A percentile compares a stretch with the other conserved stretches of the same genome.
phyloP scores from a whole-genome alignment of 64 coral and sea anemone genomes.

The Montipora foliosa region DNA sequence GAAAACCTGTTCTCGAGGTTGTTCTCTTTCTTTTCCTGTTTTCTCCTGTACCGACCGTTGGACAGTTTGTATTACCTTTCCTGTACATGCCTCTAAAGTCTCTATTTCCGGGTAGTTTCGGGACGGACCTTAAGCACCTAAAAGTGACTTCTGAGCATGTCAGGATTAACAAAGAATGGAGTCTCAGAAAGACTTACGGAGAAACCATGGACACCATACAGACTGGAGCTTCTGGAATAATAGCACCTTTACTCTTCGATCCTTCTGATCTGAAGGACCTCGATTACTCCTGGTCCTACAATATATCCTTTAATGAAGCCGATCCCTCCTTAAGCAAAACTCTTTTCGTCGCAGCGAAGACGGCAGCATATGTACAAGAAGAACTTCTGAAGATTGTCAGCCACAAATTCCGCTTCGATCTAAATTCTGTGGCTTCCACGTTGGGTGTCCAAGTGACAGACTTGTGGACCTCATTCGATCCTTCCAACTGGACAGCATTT shows the following conservation, averaged over 20 bases:
- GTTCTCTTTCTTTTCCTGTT: not conserved
- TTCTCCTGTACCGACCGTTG: not conserved
- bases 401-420: not conserved
- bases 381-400: slow-evolving; percentile 36
- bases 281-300: not conserved
- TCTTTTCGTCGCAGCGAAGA: not conserved
- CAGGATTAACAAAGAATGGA: not conserved
- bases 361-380: slow-evolving; percentile 1
- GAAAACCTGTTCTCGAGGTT: not conserved
- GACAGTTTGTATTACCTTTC: slow-evolving; percentile 11
- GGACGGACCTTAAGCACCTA: accelerated
- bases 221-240: too few relatives aligned
- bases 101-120: accelerated
- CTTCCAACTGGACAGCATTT: slow-evolving; percentile 59
- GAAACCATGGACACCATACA: not conserved
- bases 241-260: not conserved
- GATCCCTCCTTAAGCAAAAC: not conserved
- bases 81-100: slow-evolving; percentile 1
- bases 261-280: not conserved
- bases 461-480: slow-evolving; percentile 59
- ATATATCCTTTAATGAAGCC: not conserved
- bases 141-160: not conserved
- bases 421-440: too few relatives aligned
- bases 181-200: not conserved
- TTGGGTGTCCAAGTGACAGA: slow-evolving; percentile 33